Evolutionary conservation across 2,888 invertebrate species (phyloP), one percentile per base, ranked within the genome.

Genomic region (Caenorhabditis afra): DNA sequence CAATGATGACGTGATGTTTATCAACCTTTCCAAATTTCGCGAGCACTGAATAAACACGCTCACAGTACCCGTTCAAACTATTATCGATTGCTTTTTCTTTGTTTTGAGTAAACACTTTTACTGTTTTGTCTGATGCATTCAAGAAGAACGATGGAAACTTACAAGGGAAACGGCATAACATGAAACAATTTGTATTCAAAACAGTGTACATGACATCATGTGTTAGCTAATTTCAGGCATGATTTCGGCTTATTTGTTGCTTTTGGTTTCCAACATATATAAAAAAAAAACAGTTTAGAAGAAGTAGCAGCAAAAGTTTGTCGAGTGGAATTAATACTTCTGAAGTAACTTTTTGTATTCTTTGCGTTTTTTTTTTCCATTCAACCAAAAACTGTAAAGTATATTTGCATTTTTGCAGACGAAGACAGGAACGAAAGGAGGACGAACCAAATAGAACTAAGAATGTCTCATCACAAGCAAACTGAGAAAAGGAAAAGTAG

Each of bases 381-480:
- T 41, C 65, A 45, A 58, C 23, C 59, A 66, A n/a, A n/a, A n/a
- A n/a, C n/a, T 49, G 53, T 3, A 59, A 14, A 53, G 66, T 59
- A 67, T 53, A 18, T 55, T 61, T 55, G 20, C 14, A n/a, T 67
- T 67, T 75, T 67, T 67, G 61, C 76, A 77, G 76, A 58, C 65
- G 59, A 70, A 61, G 65, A 71, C 70, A 39, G 77, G 76, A 58
- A 64, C n/a, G n/a, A 16, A 49, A 75, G n/a, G 20, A 47, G 47
- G 50, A 37, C 18, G 49, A 41, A 58, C 49, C 3, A 3, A 41
- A 59, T 20, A 20, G 2, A 41, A 59, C 52, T 22, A 61, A 49
- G 58, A 64, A 77, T 77, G 77, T 58, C 77, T 20, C 64, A 70
- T 57, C 65, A 49, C 23, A 70, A 66, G 53, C 53, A 53, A 37